Conservation (phyloP, 2,888 invertebrate genomes). For the Antheraea assamensis region DNA sequence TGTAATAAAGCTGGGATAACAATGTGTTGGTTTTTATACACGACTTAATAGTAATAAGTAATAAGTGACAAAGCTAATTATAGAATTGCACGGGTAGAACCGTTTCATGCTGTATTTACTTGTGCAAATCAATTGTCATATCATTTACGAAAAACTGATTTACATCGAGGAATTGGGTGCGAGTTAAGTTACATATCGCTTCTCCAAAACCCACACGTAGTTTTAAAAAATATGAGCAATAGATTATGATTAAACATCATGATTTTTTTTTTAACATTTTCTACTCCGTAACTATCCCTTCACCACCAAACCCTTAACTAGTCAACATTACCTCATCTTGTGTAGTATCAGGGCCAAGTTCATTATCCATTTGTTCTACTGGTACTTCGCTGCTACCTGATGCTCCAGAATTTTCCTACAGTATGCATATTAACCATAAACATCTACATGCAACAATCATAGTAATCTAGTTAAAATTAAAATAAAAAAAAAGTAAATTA, state of each 20-base stretch:
- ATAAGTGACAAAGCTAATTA: neutral
- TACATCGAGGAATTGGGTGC: neutral
- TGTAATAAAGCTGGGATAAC: no score
- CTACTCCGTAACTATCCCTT: neutral
- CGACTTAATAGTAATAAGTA: neutral
- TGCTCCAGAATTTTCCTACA: conserved; percentile 52
- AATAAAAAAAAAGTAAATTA: neutral
- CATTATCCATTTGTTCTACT: conserved; percentile 49
- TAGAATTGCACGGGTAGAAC: neutral
- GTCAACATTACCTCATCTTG: conserved; percentile 49
- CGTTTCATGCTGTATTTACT: neutral
- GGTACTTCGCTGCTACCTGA: conserved; percentile 45
- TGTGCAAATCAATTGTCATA: neutral
- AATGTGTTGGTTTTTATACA: neutral
- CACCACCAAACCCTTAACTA: conserved; percentile 16
- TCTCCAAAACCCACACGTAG: neutral
- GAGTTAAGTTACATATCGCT: neutral
- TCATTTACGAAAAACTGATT: neutral
- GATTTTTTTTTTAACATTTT: neutral
- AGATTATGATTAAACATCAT: neutral
- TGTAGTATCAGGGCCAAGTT: conserved; percentile 38
- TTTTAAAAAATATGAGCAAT: neutral
- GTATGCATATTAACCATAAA: conserved; percentile 55
- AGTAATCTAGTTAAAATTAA: neutral
- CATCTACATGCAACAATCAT: conserved; percentile 26